Percentiles rank a stretch among this genome's conserved stretches.
These are phyloP conservation scores for Tenthredo livida DNA, from an alignment of 2,888 invertebrate species.

Conservation along the genomic window DNA sequence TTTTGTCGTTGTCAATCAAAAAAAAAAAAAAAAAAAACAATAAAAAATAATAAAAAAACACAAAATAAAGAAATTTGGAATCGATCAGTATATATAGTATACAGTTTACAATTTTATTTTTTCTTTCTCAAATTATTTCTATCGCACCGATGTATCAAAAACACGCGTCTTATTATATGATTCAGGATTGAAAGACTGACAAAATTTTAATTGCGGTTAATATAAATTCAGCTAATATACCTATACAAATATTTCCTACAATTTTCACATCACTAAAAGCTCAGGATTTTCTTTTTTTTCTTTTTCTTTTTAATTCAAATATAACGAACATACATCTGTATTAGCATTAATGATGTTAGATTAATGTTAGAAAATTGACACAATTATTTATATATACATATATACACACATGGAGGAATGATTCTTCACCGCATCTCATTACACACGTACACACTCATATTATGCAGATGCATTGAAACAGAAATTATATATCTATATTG, in stretches of 20 bases:
- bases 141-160: not conserved
- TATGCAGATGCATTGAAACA: not conserved
- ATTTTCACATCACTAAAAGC: not conserved
- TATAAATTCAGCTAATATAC: not conserved
- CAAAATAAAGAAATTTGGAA: not conserved
- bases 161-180: not conserved
- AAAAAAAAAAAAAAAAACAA: not conserved
- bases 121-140: not conserved
- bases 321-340: not conserved
- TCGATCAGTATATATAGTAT: slow-evolving; percentile 5
- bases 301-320: not conserved
- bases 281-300: not conserved
- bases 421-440: slow-evolving; percentile 22
- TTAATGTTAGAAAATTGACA: slow-evolving; percentile 6
- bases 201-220: not conserved
- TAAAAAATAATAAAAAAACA: not conserved
- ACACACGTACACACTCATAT: slow-evolving; percentile 1
- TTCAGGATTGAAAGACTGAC: not conserved
- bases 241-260: not conserved
- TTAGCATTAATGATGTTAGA: slow-evolving; percentile 17
- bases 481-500: too few species aligned
- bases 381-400: slow-evolving; percentile 10
- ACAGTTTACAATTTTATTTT: not conserved
- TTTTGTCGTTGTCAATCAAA: slow-evolving; percentile 63
- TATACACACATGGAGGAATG: not conserved